Conservation (phyloP, 1,140 invertebrate genomes). For the Mizuhopecten yessoensis region DNA sequence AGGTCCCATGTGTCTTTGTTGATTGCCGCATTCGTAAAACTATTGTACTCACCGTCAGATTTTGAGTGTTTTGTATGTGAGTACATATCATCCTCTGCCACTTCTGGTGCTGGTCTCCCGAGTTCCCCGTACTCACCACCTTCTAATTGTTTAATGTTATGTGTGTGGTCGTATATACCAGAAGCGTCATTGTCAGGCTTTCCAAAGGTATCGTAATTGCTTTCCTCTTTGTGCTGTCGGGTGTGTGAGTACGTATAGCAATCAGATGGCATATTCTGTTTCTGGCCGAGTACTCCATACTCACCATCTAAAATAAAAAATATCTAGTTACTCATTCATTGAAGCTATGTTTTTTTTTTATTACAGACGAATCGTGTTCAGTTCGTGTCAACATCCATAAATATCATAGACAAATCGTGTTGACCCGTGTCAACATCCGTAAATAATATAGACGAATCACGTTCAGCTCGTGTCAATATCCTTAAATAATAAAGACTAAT, state of each 20-base stretch:
- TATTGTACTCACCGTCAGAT: background rate
- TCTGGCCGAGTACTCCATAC: background rate
- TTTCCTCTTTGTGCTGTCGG: background rate
- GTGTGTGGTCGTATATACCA: background rate
- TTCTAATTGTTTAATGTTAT: background rate
- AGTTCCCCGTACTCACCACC: slow-evolving; percentile 3
- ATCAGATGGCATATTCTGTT: background rate
- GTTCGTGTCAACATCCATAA: too few species aligned
- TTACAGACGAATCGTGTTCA: too few species aligned
- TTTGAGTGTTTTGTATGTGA: background rate
- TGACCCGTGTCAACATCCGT: too few species aligned
- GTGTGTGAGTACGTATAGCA: background rate
- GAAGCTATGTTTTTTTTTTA: too few species aligned
- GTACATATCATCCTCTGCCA: background rate
- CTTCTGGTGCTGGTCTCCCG: background rate
- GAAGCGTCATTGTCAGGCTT: background rate
- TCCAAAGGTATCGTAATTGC: background rate
- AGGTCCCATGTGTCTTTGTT: background rate
- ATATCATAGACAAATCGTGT: too few species aligned
- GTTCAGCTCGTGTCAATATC: too few species aligned
- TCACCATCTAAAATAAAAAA: background rate
- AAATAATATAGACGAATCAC: too few species aligned
- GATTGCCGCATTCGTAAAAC: background rate
- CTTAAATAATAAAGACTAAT: too few species aligned
- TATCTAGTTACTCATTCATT: too few species aligned